A percentile compares a stretch with the other conserved stretches of the same genome.
Conservation (phyloP, 2,888 invertebrate genomes). For the Glyphotaelius pellucidus region DNA sequence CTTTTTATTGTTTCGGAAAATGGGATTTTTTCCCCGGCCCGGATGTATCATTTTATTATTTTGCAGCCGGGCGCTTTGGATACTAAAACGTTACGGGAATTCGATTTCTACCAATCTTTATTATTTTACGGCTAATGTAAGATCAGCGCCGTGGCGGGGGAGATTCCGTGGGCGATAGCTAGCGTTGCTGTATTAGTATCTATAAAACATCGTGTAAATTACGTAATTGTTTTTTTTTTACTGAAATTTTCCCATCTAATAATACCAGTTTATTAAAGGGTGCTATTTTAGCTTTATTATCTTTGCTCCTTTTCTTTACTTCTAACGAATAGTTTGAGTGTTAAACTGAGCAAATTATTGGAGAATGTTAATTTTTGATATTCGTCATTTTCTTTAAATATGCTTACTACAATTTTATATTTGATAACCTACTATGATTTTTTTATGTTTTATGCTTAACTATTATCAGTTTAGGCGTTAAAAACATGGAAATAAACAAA, state of each 20-base stretch:
- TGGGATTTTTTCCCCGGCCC: slow-evolving; percentile 15
- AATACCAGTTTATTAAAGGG: background rate
- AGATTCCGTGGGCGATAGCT: background rate
- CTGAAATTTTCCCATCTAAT: background rate
- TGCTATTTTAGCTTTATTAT: background rate
- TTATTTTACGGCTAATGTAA: background rate
- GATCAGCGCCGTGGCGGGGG: background rate
- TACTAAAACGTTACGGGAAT: background rate
- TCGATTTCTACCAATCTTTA: background rate
- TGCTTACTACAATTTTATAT: too few species aligned
- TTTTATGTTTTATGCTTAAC: too few species aligned
- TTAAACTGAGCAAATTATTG: too few species aligned
- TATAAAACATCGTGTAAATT: background rate
- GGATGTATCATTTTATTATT: slow-evolving; percentile 16
- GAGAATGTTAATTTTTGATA: too few species aligned
- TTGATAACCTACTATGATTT: too few species aligned
- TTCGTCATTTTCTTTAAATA: too few species aligned
- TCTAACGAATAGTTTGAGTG: too few species aligned
- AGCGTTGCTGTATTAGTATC: background rate
- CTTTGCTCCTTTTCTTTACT: too few species aligned
- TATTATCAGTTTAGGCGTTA: too few species aligned
- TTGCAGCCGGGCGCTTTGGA: background rate
- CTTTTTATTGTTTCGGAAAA: slow-evolving; percentile 25
- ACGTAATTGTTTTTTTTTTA: background rate
- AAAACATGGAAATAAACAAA: too few species aligned